Evolutionary conservation across 2,888 invertebrate genomes (phyloP).

Genomic region (Leptopilina myrica): DNA sequence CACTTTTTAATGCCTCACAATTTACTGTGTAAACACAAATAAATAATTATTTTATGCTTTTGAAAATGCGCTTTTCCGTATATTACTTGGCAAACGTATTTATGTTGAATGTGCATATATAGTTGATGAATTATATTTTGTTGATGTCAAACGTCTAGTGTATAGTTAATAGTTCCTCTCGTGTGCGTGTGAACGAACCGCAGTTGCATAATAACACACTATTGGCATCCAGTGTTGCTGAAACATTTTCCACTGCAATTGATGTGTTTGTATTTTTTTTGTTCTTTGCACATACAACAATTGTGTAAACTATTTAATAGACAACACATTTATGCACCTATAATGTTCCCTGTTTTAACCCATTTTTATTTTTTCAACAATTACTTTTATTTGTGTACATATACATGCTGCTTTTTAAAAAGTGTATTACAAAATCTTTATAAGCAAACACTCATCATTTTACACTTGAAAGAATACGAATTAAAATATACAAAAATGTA

Average conservation of each 20-base stretch:
- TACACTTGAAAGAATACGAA: too few species aligned
- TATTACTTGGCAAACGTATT: background rate
- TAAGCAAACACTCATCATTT: too few species aligned
- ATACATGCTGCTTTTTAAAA: background rate
- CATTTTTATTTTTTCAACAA: background rate
- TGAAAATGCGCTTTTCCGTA: background rate
- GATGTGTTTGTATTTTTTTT: background rate
- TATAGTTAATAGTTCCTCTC: background rate
- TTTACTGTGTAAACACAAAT: too few species aligned
- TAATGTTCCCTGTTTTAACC: background rate
- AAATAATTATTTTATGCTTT: background rate
- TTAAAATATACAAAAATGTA: too few species aligned
- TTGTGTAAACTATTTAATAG: constrained; percentile 4
- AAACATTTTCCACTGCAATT: constrained; percentile 20
- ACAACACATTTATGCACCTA: background rate
- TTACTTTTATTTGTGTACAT: background rate
- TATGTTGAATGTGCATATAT: background rate
- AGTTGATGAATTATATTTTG: background rate
- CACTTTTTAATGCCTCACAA: too few species aligned
- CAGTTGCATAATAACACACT: constrained; percentile 5
- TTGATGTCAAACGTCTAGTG: constrained; percentile 9
- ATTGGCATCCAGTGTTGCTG: constrained; percentile 5
- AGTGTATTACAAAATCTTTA: background rate
- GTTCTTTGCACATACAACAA: background rate
- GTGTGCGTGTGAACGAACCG: constrained; percentile 26